Evolutionary conservation across 2,888 invertebrate species (phyloP).

Genomic region (Ectemnius lituratus): DNA sequence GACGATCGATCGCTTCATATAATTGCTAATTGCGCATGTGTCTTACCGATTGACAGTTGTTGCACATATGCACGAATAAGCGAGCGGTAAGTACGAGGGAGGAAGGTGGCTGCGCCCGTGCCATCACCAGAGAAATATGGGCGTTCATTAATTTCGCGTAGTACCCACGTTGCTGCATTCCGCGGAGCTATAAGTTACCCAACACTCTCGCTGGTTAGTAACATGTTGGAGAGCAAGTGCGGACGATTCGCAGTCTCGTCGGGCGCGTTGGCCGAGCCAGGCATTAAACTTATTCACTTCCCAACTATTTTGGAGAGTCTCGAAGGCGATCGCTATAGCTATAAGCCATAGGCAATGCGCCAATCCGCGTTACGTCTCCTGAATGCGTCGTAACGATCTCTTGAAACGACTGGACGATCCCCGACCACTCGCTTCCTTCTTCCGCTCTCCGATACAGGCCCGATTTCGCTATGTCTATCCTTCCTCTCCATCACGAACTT

Average conservation of each 20-base stretch:
- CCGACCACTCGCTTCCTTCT: slow-evolving; percentile 18
- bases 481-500: too few species aligned
- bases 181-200: slow-evolving; percentile 2
- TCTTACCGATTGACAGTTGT: background rate
- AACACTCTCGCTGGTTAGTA: background rate
- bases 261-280: slow-evolving; percentile 15
- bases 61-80: background rate
- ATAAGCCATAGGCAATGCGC: slow-evolving; percentile 30
- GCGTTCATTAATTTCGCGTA: slow-evolving; percentile 16
- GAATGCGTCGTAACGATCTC: slow-evolving; percentile 47
- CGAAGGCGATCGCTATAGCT: slow-evolving; percentile 23
- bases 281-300: slow-evolving; percentile 52
- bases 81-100: background rate
- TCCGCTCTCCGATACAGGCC: slow-evolving; percentile 39
- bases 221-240: slow-evolving; percentile 2
- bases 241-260: slow-evolving; percentile 21
- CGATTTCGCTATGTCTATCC: slow-evolving; percentile 27
- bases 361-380: slow-evolving; percentile 42
- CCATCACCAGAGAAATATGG: background rate
- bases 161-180: background rate
- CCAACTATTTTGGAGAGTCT: slow-evolving; percentile 58
- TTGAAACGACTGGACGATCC: slow-evolving; percentile 30
- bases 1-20: background rate
- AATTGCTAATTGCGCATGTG: background rate
- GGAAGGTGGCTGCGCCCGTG: background rate